phyloP scores from a whole-genome alignment of 2,113 vertebrate genomes.

The Piaya cayana region DNA sequence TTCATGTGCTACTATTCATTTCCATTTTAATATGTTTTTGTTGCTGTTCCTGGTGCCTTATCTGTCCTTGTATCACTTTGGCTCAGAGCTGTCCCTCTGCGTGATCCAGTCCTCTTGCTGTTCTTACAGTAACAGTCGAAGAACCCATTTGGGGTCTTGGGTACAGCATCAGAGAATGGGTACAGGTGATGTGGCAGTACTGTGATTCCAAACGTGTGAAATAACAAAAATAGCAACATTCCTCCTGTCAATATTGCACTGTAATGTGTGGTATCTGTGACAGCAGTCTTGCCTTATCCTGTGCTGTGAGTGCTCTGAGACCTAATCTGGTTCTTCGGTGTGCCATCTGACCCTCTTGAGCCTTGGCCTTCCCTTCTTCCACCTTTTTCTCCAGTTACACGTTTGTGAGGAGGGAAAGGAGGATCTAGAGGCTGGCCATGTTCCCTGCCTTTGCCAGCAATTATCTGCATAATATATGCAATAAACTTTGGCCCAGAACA shows the following conservation, averaged over 20 bases:
- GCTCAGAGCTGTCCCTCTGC: neutral
- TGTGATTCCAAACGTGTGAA: neutral
- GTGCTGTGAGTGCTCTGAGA: neutral
- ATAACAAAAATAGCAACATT: neutral
- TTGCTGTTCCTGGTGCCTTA: neutral
- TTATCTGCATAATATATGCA: neutral
- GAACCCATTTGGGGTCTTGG: neutral
- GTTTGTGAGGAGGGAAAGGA: neutral
- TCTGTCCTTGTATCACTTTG: neutral
- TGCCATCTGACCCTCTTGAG: neutral
- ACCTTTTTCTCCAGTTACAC: rapidly evolving
- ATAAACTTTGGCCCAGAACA: neutral
- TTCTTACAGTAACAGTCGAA: neutral
- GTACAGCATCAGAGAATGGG: neutral
- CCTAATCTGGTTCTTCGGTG: neutral
- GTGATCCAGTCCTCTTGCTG: neutral
- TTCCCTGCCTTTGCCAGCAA: neutral
- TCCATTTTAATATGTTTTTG: neutral
- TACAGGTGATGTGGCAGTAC: neutral
- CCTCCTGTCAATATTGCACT: neutral
- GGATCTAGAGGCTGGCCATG: neutral
- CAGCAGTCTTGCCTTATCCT: neutral
- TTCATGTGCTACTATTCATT: neutral
- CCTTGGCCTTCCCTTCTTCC: neutral
- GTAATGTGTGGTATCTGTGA: neutral